Conservation (phyloP, 2,888 invertebrate species). For the Camponotus fellah region DNA sequence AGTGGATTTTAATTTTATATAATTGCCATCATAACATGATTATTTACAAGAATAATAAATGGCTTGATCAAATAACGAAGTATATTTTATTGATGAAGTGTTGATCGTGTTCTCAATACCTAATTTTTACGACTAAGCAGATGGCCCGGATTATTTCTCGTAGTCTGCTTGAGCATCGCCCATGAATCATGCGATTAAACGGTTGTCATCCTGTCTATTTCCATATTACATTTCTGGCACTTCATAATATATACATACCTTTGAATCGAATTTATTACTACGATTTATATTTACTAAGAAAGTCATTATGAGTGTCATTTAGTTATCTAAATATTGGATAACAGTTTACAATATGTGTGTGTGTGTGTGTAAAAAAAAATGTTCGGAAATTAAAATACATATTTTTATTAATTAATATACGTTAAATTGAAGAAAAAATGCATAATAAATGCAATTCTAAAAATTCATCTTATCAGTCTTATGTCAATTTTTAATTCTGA, state of each 20-base stretch:
- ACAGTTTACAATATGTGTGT: neutral
- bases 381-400: neutral
- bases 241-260: neutral
- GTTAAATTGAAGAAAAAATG: neutral
- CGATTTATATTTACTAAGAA: neutral
- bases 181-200: conserved; percentile 27
- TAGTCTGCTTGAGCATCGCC: neutral
- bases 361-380: neutral
- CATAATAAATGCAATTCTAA: neutral
- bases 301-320: neutral
- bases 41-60: neutral
- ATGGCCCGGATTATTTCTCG: conserved; percentile 10
- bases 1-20: neutral
- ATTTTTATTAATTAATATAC: neutral
- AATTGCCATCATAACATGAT: neutral
- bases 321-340: neutral
- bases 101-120: conserved; percentile 15
- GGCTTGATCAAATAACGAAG: neutral
- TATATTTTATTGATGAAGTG: conserved; percentile 1
- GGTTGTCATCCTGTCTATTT: neutral
- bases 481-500: neutral
- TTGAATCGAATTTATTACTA: conserved; percentile 9
- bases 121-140: conserved; percentile 14
- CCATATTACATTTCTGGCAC: neutral
- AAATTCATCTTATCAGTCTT: neutral